Base-by-base conservation (phyloP, 2,113 vertebrate species). In the Peromyscus polionotus region DNA sequence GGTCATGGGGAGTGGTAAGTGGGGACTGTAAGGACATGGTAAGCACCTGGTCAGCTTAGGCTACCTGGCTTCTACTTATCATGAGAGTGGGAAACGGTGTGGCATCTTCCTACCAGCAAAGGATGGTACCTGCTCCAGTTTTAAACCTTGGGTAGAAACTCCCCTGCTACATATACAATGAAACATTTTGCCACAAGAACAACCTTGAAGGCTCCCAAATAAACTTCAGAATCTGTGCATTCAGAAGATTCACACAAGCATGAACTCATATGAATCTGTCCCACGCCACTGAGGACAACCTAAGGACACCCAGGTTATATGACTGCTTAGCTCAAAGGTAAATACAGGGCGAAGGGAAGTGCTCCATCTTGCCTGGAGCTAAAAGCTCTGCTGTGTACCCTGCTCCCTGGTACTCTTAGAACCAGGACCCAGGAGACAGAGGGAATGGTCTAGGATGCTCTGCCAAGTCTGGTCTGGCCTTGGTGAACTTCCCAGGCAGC, bases 1-100 rank as follows among this genome's bases (percentile, higher is more conserved):
- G 68, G 89, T 1, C 0, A 11, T 0, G 42, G 39, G 77, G 83
- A 22, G n/a, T 31, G 6, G 14, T 61, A n/a, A 81, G 33, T 22
- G 17, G 63, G 80, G 20, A 26, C 11, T 3, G 11, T 28, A 5
- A 31, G 57, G 5, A 26, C 0, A 3, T 12, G 3, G 42, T 20
- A 61, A 54, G 8, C 1, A 26, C 51, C 6, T 57, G 0, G 1
- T 65, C 57, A 70, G 16, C 22, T 61, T 48, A 45, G 75, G 11
- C 5, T 8, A 59, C 42, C 59, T 51, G 65, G 39, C 39, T 54
- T 90, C 88, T 85, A 36, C 20, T 90, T 90, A 54, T 51, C 19
- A 42, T 70, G n/a, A 91, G 88, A 96, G 57, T 68, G 39, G 28
- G 73, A 68, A 81, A 86, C 36, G n/a, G 89, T 54, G 48, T 51